Conservation (phyloP, 2,888 invertebrate species). For the Eilema griseolum region DNA sequence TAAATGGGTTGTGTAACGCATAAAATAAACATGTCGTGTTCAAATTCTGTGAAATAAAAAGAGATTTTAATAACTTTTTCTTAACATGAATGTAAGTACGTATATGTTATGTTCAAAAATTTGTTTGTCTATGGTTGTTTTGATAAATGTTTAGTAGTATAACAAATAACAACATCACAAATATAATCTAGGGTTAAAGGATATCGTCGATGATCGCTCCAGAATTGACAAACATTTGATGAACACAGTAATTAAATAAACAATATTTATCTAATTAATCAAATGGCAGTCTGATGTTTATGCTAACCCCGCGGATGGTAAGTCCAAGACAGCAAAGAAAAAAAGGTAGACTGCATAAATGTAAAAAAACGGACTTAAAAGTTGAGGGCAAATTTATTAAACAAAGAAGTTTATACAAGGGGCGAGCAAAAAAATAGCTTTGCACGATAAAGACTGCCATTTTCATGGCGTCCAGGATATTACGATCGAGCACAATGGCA, state of each 20-base stretch:
- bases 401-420: slow-evolving; percentile 51
- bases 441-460: slow-evolving; percentile 50
- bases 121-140: too few relatives aligned
- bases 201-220: neutral
- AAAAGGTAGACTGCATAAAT: neutral
- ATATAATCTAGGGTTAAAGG: too few relatives aligned
- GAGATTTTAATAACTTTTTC: neutral
- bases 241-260: neutral
- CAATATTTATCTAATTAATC: neutral
- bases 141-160: too few relatives aligned
- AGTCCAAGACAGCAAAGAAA: neutral
- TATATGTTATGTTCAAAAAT: neutral
- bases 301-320: neutral
- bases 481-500: slow-evolving; percentile 52
- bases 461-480: slow-evolving; percentile 59
- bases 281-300: neutral
- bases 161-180: too few relatives aligned
- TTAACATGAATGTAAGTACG: neutral
- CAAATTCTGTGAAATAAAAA: neutral
- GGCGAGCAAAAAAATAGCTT: slow-evolving; percentile 45
- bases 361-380: neutral
- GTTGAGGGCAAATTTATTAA: slow-evolving; percentile 21
- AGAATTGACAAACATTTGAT: neutral
- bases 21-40: neutral
- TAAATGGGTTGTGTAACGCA: neutral